Evolutionary conservation across 2,113 vertebrate genomes (phyloP).

Genomic region (Tenrec ecaudatus): DNA sequence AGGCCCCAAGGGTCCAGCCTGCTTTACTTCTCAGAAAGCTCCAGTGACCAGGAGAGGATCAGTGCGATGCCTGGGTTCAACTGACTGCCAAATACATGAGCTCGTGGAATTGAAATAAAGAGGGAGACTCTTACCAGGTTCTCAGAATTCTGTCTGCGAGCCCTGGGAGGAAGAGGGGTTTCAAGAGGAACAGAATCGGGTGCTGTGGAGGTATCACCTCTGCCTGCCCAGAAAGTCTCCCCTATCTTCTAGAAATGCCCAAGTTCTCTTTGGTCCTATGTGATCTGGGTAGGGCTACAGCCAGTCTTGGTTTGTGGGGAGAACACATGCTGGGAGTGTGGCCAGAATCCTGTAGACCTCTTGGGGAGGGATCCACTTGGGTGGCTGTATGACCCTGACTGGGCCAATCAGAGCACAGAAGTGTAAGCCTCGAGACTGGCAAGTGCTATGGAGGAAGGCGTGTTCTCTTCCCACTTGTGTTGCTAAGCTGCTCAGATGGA

Average conservation of each 20-base stretch:
- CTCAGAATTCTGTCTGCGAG: background rate
- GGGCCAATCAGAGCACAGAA: constrained; percentile 13
- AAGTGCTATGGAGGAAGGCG: background rate
- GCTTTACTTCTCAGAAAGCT: background rate
- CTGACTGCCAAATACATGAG: background rate
- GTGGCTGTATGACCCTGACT: background rate
- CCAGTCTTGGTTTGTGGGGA: background rate
- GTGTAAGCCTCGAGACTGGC: accelerated
- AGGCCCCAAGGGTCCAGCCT: background rate
- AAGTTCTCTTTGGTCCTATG: background rate
- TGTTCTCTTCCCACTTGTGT: background rate
- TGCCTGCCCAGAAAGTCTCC: background rate
- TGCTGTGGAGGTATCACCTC: background rate
- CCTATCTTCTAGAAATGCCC: background rate
- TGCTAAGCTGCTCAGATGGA: background rate
- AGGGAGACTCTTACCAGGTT: background rate
- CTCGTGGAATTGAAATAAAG: background rate
- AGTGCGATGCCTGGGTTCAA: background rate
- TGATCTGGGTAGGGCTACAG: background rate
- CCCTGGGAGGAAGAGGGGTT: background rate
- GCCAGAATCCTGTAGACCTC: background rate
- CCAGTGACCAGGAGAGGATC: background rate
- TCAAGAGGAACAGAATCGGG: background rate
- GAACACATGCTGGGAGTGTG: background rate
- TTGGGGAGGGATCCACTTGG: background rate